These are phyloP conservation scores for Bovichtus variegatus DNA, from an alignment of 2,797 vertebrate species.

Conservation along the genomic window DNA sequence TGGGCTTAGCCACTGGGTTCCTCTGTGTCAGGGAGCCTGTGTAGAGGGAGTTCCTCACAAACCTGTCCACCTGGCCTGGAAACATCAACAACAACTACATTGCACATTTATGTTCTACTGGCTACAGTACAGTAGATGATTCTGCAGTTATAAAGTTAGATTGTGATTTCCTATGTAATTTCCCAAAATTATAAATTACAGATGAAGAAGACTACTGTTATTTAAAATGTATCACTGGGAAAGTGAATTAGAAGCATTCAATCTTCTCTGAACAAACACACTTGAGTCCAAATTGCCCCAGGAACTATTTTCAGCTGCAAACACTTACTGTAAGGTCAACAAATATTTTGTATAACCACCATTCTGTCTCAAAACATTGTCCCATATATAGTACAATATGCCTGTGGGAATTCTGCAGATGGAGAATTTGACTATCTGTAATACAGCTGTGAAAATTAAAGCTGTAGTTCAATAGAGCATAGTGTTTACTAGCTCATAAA, in stretches of 20 bases:
- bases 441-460: slow-evolving; percentile 14
- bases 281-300: neutral
- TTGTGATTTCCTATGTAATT: neutral
- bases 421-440: neutral
- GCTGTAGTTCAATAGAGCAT: slow-evolving; percentile 9
- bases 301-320: neutral
- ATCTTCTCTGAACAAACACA: neutral
- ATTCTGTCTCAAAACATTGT: neutral
- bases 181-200: neutral
- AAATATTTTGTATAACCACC: neutral
- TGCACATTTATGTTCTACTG: slow-evolving; percentile 22
- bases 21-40: slow-evolving; percentile 90
- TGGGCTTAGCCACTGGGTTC: slow-evolving; percentile 82
- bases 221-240: neutral
- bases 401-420: neutral
- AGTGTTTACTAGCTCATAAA: slow-evolving; percentile 17
- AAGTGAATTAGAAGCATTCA: neutral
- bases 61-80: slow-evolving; percentile 77
- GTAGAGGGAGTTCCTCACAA: slow-evolving; percentile 84
- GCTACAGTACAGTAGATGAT: too few species aligned
- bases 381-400: fast-evolving
- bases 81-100: slow-evolving; percentile 63
- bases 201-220: neutral
- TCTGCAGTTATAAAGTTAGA: neutral
- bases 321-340: neutral